Conservation (phyloP, 2,113 vertebrate genomes). For the Meleagris gallopavo region DNA sequence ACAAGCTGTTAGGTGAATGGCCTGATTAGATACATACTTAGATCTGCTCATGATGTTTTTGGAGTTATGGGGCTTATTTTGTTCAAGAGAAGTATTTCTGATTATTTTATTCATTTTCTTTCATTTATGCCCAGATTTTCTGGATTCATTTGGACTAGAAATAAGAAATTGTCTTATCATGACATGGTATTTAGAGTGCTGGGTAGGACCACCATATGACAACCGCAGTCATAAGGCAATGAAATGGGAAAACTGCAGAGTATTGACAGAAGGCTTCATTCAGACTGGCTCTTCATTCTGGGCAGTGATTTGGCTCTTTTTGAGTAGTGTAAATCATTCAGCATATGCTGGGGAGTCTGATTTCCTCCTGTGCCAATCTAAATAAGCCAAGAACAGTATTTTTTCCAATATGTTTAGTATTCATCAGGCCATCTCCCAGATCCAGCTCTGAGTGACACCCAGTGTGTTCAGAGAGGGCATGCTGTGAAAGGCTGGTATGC, state of each 20-base stretch:
- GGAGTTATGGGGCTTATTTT: neutral
- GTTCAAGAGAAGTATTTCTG: neutral
- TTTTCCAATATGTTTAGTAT: neutral
- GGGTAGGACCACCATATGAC: neutral
- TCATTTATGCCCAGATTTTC: neutral
- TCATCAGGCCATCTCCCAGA: neutral
- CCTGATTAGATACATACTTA: neutral
- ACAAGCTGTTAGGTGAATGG: neutral
- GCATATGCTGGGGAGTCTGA: neutral
- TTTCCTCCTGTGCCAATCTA: neutral
- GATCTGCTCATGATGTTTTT: too few species aligned
- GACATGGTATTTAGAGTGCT: neutral
- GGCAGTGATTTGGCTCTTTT: neutral
- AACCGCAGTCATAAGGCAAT: neutral
- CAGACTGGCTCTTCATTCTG: neutral
- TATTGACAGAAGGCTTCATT: neutral
- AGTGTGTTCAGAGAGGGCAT: neutral
- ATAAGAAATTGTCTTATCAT: neutral
- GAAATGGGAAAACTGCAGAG: neutral
- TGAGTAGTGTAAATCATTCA: neutral
- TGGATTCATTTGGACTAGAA: neutral
- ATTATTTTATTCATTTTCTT: neutral
- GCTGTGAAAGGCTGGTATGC: neutral
- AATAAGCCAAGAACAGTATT: neutral
- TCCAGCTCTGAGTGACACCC: neutral